These are phyloP conservation scores for Aurelia aurita DNA, from an alignment of 30 jellyfish, hydroid and myxozoan species.

Conservation along the genomic window DNA sequence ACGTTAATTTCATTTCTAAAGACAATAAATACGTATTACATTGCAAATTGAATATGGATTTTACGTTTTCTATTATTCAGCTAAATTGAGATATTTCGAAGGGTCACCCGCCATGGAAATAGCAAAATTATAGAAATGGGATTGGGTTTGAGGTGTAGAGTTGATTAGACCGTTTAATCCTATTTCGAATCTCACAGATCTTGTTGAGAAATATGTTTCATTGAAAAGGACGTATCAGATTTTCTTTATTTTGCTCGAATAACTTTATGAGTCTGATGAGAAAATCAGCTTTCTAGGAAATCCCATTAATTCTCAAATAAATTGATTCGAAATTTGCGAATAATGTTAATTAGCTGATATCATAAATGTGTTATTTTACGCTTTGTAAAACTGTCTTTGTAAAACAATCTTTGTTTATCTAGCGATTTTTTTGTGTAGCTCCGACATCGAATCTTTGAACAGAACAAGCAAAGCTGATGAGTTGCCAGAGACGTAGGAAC, in stretches of 20 bases:
- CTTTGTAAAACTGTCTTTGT: neutral
- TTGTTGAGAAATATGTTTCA: neutral
- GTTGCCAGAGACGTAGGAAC: too few relatives aligned
- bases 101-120: constrained; percentile 59
- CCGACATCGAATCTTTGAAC: too few relatives aligned
- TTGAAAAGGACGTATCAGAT: neutral
- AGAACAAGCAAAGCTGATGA: too few relatives aligned
- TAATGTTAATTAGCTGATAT: constrained; percentile 14
- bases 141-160: neutral
- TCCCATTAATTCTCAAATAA: constrained; percentile 30
- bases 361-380: constrained; percentile 38
- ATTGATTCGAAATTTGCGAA: constrained; percentile 47
- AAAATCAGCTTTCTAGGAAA: constrained; percentile 55
- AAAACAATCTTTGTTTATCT: too few relatives aligned
- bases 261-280: constrained; percentile 45
- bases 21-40: constrained; percentile 25
- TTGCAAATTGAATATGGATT: constrained; percentile 33
- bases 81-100: constrained; percentile 28
- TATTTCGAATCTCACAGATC: neutral
- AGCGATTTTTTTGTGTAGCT: too few relatives aligned
- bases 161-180: neutral
- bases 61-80: neutral
- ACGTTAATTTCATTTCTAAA: constrained; percentile 53
- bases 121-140: neutral
- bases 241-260: neutral